Evolutionary conservation across 2,888 invertebrate genomes (phyloP), one percentile per base, ranked within the genome.

Genomic region (Brachynemurus nebulosus): DNA sequence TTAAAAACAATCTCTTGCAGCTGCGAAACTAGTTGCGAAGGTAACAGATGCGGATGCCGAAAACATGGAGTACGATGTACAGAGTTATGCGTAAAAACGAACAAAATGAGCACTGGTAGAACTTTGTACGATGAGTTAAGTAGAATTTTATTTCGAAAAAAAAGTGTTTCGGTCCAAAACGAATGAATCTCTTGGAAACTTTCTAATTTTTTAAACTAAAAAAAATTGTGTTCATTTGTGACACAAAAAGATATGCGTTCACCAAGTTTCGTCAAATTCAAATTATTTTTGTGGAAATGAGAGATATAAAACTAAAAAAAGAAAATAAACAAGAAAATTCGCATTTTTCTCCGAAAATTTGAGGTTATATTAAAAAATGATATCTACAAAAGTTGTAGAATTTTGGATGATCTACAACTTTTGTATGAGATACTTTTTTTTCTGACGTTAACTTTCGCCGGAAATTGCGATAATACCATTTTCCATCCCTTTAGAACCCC

Each of bases 351-450:
- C 9, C 23, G 23, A 23, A 23, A 6, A 9, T 23, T 23, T 23
- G 6, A 9, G 9, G 23, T 6, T 9, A 7, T 7, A 7, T 6
- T 23, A 23, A 23, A 23, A 23, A 23, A 23, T 23, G 7, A 23
- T 23, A 7, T 6, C 7, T 23, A 23, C 23, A 23, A 23, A 23
- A 23, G 23, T 23, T 23, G 23, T 23, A 23, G 23, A 23, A 7
- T 23, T 23, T 23, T 23, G 7, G 6, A 23, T 23, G 23, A 23
- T 23, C 23, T 23, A 23, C 23, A 23, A 23, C 23, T 55, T 58
- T 56, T 56, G n/a, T n/a, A n/a, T n/a, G n/a, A n/a, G n/a, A n/a
- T n/a, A n/a, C n/a, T n/a, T n/a, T n/a, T n/a, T n/a, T n/a, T n/a
- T n/a, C n/a, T n/a, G n/a, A n/a, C n/a, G n/a, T n/a, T n/a, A n/a